Evolutionary conservation across 2,888 invertebrate genomes (phyloP).

Genomic region (Sinopyrophorus schimmeli): DNA sequence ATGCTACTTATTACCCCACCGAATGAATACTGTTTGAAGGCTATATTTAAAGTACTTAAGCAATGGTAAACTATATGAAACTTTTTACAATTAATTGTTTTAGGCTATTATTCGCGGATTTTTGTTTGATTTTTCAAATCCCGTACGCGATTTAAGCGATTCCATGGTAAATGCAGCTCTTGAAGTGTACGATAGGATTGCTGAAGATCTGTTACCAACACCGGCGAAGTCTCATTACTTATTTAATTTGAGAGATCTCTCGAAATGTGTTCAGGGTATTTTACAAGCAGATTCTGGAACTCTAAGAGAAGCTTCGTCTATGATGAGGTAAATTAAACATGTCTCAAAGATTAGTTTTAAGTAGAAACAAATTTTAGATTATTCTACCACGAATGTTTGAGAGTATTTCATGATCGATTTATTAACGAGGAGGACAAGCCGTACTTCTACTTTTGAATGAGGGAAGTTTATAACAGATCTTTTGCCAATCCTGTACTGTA

Average conservation of each 20-base stretch:
- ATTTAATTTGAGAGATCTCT: slow-evolving; percentile 88
- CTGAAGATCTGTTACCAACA: slow-evolving; percentile 81
- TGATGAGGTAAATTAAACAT: slow-evolving; percentile 64
- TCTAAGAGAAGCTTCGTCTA: slow-evolving; percentile 66
- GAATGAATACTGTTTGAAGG: slow-evolving; percentile 72
- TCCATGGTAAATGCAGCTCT: slow-evolving; percentile 82
- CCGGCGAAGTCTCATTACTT: slow-evolving; percentile 92
- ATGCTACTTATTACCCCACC: slow-evolving; percentile 84
- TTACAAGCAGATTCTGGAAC: slow-evolving; percentile 76
- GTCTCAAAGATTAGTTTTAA: neutral
- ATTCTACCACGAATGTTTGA: too few relatives aligned
- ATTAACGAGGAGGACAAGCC: too few relatives aligned
- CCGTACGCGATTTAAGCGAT: slow-evolving; percentile 68
- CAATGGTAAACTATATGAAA: slow-evolving; percentile 2
- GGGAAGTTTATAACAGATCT: too few relatives aligned
- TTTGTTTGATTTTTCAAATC: slow-evolving; percentile 73
- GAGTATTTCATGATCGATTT: too few relatives aligned
- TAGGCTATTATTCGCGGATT: slow-evolving; percentile 76
- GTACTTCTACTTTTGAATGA: too few relatives aligned
- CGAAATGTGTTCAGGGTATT: slow-evolving; percentile 89
- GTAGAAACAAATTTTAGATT: too few relatives aligned
- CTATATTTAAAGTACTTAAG: slow-evolving; percentile 77
- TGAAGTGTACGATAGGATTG: slow-evolving; percentile 79
- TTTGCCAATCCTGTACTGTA: too few relatives aligned
- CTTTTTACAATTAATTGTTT: slow-evolving; percentile 3